Base-by-base conservation (phyloP, 2,888 invertebrate species). In the Lithophane socia region DNA sequence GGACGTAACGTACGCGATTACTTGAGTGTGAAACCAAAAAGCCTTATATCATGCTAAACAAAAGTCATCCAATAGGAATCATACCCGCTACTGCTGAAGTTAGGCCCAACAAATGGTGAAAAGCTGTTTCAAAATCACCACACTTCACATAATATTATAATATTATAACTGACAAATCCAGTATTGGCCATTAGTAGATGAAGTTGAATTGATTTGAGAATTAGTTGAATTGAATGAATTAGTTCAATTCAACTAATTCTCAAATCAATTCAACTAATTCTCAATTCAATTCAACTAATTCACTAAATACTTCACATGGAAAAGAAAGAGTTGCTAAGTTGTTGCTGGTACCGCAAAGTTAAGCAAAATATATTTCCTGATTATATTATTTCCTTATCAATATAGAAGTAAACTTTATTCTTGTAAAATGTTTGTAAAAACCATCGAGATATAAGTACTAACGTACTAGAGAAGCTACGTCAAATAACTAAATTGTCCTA, bases 351-450 rank as follows among this genome's bases (percentile, higher is more conserved):
- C 9, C 13, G 8, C 18, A 21, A 75, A 76, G 44, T 77, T 58
- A 58, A 10, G 16, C 42, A n/a, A 12, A 49, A 70, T 37, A 58
- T 68, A 37, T n/a, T 75, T 47, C 5, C 4, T 58, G 8, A 67
- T 56, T n/a, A n/a, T 5, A 44, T 68, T 58, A 75, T 66, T 66
- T 77, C 5, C 60, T 49, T 42, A 65, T 80, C 67, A 80, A 68
- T 68, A 79, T n/a, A 37, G 7, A 77, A 56, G 60, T 70, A 44
- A 60, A 61, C 61, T 66, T 80, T 58, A 37, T 61, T 58, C 72
- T 66, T 65, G 44, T 21, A 29, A 65, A 69, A 60, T 73, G 21
- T 81, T 72, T 73, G 60, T 37, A 10, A 16, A n/a, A n/a, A n/a
- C n/a, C n/a, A n/a, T n/a, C n/a, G n/a, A n/a, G n/a, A n/a, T n/a